Evolutionary conservation across 2,113 vertebrate genomes (phyloP), one percentile per base, ranked within the genome.

Genomic region (Erpornis zantholeuca): DNA sequence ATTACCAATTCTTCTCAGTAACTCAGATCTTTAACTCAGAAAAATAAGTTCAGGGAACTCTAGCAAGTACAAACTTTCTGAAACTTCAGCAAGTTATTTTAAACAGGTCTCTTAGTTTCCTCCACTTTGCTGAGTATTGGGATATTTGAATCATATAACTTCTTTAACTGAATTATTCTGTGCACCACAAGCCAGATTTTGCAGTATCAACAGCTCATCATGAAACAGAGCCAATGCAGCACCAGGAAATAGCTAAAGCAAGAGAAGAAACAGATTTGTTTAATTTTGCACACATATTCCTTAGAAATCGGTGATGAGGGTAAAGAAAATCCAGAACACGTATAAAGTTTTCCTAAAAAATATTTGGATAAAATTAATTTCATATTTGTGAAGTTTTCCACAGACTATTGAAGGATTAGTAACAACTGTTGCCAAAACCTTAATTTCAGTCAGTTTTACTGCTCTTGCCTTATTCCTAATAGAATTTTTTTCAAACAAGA

Each of bases 101-200:
- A 89, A 90, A 84, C n/a, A 76, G 44, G 31, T 96, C 69, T 90
- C 38, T 87, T 44, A 64, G 60, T 82, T 92, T 82, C 78, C 29
- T 65, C 45, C 21, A 80, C 16, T 91, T 96, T 94, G 93, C 88
- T 96, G 92, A 97, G 78, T 69, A 76, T 50, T 79, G 49, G 73
- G 86, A 89, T 97, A 92, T 94, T 95, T 95, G 91, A 96, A 91
- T 94, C 69, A 89, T 70, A 96, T 65, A 72, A n/a, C 23, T 90
- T 71, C 78, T 92, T 85, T 92, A 82, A 82, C 40, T 54, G 70
- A 85, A 82, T 72, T 94, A 95, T 90, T 88, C 83, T 90, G 64
- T 79, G 69, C 85, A 94, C 79, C 36, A 29, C 65, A 85, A 86
- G 78, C 44, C 70, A 94, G 65, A 69, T 87, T 96, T 86, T 95